Conservation (phyloP, 2,888 invertebrate genomes). For the Hyposoter dolosus region DNA sequence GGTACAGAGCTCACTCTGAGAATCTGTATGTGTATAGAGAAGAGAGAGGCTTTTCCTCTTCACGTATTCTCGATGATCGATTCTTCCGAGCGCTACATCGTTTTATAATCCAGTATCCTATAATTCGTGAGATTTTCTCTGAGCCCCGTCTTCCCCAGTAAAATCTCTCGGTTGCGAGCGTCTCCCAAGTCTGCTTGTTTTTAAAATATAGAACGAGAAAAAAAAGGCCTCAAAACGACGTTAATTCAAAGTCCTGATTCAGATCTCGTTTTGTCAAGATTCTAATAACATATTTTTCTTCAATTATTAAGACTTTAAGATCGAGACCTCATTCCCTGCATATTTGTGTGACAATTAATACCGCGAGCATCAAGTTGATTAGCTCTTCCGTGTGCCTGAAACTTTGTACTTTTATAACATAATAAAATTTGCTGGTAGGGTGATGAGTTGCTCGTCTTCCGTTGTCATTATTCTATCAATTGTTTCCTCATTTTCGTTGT, state of each 20-base stretch:
- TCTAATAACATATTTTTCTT: neutral
- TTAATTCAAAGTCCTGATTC: neutral
- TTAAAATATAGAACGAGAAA: neutral
- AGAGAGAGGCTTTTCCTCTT: slow-evolving; percentile 42
- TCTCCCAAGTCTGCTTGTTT: slow-evolving; percentile 16
- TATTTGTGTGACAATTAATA: neutral
- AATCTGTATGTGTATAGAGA: slow-evolving; percentile 35
- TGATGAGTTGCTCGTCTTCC: neutral
- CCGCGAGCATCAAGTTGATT: neutral
- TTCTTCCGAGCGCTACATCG: slow-evolving; percentile 36
- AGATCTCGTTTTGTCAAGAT: neutral
- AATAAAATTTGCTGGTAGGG: neutral
- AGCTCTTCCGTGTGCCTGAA: neutral
- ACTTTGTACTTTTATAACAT: neutral
- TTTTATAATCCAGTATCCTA: slow-evolving; percentile 47
- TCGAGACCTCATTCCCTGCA: neutral
- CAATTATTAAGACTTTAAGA: neutral
- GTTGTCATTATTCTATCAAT: neutral
- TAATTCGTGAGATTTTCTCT: slow-evolving; percentile 36
- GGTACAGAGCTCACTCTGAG: slow-evolving; percentile 42
- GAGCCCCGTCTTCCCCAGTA: neutral
- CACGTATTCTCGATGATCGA: slow-evolving; percentile 41
- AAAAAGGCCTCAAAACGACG: neutral
- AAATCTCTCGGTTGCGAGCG: neutral
- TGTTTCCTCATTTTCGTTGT: slow-evolving; percentile 4